Evolutionary conservation across 1,140 invertebrate genomes (phyloP), one percentile per base, ranked within the genome.

Genomic region (Pissodes strobi): DNA sequence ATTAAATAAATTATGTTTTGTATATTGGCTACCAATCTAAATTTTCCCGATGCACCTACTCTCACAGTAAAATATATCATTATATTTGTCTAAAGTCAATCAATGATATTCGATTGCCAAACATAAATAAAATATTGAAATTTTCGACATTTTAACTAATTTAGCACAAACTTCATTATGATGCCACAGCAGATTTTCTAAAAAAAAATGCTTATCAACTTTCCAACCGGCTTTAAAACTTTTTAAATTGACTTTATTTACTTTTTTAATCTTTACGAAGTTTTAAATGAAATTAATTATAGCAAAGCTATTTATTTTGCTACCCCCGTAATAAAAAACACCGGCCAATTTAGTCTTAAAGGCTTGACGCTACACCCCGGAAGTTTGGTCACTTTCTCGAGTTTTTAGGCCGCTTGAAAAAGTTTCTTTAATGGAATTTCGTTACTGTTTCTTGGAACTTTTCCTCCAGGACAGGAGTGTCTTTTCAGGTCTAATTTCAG

Each of bases 271-370:
- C 46, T 30, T 15, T 2, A 18, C 22, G n/a, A 49, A 49, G 12
- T 49, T 49, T 49, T 49, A 49, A 49, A 49, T 25, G 22, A 49
- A 49, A 49, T 49, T 49, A 49, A 49, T 49, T 49, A 49, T 49
- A 25, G 46, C 21, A 25, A 18, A 49, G 46, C 46, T 49, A 49
- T 49, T 49, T 49, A 27, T 49, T 49, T 17, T 49, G 46, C 46
- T 22, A n/a, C 46, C 46, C 46, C 22, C 22, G 46, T 17, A 23
- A 49, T 49, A 49, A 49, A 49, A 49, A 49, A 49, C 46, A 49
- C 22, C 3, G 22, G 46, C 46, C 46, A 49, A 49, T 49, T 49
- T 49, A 25, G 46, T 27, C 46, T 23, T n/a, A 25, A 49, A 49
- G 19, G 19, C 10, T 22, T 49, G 21, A n/a, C 22, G 21, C 21